Base-by-base conservation (phyloP, 2,797 vertebrate species). In the Urocyon cinereoargenteus region DNA sequence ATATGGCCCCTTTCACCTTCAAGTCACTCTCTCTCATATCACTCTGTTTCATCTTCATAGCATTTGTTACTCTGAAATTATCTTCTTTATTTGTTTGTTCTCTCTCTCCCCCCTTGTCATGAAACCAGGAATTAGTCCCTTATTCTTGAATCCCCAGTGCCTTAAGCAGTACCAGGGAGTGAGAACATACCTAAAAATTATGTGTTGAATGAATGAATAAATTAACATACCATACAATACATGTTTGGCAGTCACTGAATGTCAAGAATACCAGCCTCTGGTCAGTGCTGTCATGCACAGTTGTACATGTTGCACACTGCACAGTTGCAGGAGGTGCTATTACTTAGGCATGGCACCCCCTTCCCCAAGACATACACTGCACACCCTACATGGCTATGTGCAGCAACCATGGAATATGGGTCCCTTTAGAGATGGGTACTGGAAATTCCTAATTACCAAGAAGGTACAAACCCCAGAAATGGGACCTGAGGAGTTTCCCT, bases 301-400 rank as follows among this genome's bases (percentile, higher is more conserved):
- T 11, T 31, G 11, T 45, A 1, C 15, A 31, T 34, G 77, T 40
- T 34, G 55, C n/a, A 34, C 21, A 64, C 83, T 59, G 49, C 13
- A n/a, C 34, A 72, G 11, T 28, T 34, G 55, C 55, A 40, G 55
- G 68, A 62, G 28, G 14, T 36, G 19, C 34, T 24, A 4, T 70
- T 34, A 34, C 5, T 34, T 19, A 59, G 0, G 1, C 5, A 28
- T 0, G 24, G 51, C 53, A 18, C 15, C 21, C 16, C 36, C 15
- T 7, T 95, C 62, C 72, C 61, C n/a, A 12, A 22, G 31, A 70
- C 34, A 31, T 26, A 40, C 70, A 16, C 53, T 31, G 81, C 16
- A 40, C 51, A 51, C 3, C 62, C 24, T 40, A 15, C 21, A 16
- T 36, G 45, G 12, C 34, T 22, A 2, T 3, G 6, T 81, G 89